These are phyloP conservation scores for Neodontobutis hainanensis DNA, from an alignment of 2,113 vertebrate species.

Conservation along the genomic window DNA sequence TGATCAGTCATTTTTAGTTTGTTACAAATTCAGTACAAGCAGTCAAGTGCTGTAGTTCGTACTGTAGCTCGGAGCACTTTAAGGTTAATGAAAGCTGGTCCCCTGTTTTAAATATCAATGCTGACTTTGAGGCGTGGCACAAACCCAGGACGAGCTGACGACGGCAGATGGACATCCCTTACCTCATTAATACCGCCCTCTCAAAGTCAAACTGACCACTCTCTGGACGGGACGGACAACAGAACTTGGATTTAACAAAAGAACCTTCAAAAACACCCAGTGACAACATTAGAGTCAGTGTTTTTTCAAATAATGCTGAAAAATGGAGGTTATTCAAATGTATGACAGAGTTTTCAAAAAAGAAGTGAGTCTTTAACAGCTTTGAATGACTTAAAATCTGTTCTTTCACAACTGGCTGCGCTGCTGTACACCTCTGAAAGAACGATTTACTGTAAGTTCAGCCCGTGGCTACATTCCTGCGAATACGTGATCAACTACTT, in stretches of 20 bases:
- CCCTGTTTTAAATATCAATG: not conserved
- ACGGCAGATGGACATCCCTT: not conserved
- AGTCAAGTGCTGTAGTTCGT: not conserved
- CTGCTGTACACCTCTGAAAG: slow-evolving; percentile 33
- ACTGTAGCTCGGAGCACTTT: not conserved
- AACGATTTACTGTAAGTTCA: slow-evolving; percentile 36
- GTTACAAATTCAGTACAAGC: too few species aligned
- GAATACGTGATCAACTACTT: slow-evolving; percentile 14
- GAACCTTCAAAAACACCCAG: too few species aligned
- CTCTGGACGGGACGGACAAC: too few species aligned
- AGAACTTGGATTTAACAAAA: too few species aligned
- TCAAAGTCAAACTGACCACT: slow-evolving; percentile 10
- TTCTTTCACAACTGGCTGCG: slow-evolving; percentile 31
- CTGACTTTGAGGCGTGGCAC: slow-evolving; percentile 7
- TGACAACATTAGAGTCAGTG: too few species aligned
- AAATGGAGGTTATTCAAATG: too few species aligned
- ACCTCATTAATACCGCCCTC: not conserved
- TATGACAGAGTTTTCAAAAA: not conserved
- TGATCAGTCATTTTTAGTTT: too few species aligned
- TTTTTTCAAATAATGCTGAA: too few species aligned
- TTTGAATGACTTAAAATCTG: slow-evolving; percentile 45
- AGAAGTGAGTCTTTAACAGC: slow-evolving; percentile 25
- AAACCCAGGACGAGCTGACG: not conserved
- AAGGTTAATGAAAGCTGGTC: not conserved
- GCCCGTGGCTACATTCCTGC: slow-evolving; percentile 18